Conservation (phyloP, 2,797 vertebrate species). For the Diplodus puntazzo region DNA sequence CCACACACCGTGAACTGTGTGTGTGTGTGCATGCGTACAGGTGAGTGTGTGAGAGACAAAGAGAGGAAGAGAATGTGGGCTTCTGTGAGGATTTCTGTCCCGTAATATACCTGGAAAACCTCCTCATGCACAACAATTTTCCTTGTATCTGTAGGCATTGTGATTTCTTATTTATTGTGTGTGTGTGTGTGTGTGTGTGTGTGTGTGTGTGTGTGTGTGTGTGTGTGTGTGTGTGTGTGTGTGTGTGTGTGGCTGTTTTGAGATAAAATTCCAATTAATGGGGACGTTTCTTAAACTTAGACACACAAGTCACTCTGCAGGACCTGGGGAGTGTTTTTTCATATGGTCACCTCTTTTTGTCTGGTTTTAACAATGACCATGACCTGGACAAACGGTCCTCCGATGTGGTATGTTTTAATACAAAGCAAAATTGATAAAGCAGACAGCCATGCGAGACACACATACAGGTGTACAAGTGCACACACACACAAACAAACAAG, state of each 20-base stretch:
- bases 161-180: slow-evolving; percentile 36
- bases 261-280: slow-evolving; percentile 68
- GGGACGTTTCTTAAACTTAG: slow-evolving; percentile 30
- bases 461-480: slow-evolving; percentile 14
- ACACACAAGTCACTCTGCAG: slow-evolving; percentile 14
- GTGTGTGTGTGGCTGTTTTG: slow-evolving; percentile 36
- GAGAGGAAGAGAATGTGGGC: background rate
- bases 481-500: slow-evolving; percentile 38
- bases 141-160: slow-evolving; percentile 25
- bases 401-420: slow-evolving; percentile 16
- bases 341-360: slow-evolving; percentile 8
- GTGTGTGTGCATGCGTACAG: background rate
- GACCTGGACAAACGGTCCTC: slow-evolving; percentile 13
- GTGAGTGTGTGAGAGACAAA: slow-evolving; percentile 20
- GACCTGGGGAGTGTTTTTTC: slow-evolving; percentile 27
- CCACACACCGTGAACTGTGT: slow-evolving; percentile 20
- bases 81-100: background rate
- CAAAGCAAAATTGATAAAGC: slow-evolving; percentile 69
- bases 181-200: slow-evolving; percentile 9
- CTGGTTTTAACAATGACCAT: slow-evolving; percentile 18
- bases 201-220: slow-evolving; percentile 6
- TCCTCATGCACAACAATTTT: slow-evolving; percentile 6
- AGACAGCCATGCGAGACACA: slow-evolving; percentile 45
- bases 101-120: slow-evolving; percentile 9
- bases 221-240: too few relatives aligned